Percentiles rank a stretch among this genome's conserved stretches.
Evolutionary conservation across 2,888 invertebrate species (phyloP).

Genomic region (Melieria omissa): DNA sequence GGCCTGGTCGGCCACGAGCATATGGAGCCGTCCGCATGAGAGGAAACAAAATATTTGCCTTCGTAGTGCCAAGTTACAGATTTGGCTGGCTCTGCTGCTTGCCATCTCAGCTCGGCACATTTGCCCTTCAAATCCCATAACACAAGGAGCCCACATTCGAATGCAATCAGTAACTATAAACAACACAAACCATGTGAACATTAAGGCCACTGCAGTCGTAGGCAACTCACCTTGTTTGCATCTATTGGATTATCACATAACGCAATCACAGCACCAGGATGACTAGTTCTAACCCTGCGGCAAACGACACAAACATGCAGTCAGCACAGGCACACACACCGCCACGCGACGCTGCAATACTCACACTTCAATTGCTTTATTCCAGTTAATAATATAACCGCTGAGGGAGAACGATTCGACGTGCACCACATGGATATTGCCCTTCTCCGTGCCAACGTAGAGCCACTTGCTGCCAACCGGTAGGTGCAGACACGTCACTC

Average conservation of each 20-base stretch:
- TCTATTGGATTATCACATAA: constrained; percentile 97
- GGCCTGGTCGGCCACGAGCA: constrained; percentile 90
- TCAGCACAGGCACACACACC: not conserved
- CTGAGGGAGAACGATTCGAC: constrained; percentile 96
- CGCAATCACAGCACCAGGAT: constrained; percentile 96
- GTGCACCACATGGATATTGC: constrained; percentile 97
- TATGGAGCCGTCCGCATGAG: constrained; percentile 95
- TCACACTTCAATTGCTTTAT: constrained; percentile 99
- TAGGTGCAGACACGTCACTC: constrained; percentile 94
- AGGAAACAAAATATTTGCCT: constrained; percentile 96
- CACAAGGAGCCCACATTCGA: constrained; percentile 92
- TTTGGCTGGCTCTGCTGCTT: constrained; percentile 80
- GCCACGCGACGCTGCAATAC: constrained; percentile 66
- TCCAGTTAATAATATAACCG: constrained; percentile 99
- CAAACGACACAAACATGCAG: constrained; percentile 47
- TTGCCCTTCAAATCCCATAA: constrained; percentile 95
- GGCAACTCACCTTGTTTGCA: constrained; percentile 82
- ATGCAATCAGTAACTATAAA: constrained; percentile 91
- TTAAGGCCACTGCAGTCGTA: too few relatives aligned
- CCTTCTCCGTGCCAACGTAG: constrained; percentile 97
- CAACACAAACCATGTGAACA: not conserved
- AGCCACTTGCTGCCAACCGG: constrained; percentile 98
- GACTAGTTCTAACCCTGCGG: constrained; percentile 91
- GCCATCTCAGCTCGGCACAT: constrained; percentile 86
- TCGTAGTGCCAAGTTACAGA: constrained; percentile 98